Conservation (phyloP, 2,797 vertebrate species). For the Discoglossus pictus region DNA sequence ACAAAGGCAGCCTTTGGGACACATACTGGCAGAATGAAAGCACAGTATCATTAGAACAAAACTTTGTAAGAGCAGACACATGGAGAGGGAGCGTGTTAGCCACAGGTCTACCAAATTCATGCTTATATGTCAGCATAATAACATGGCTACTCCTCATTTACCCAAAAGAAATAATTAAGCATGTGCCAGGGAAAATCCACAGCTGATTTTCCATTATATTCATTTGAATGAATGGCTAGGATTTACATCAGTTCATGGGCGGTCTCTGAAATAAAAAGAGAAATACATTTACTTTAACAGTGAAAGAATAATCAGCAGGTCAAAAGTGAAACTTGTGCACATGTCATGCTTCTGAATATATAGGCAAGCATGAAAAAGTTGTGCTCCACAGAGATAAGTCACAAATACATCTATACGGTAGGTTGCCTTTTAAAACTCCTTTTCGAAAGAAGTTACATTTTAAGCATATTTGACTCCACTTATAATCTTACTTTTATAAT, state of each 20-base stretch:
- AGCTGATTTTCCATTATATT: conserved; percentile 53
- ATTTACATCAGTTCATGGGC: conserved; percentile 26
- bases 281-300: neutral
- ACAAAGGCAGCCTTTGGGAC: conserved; percentile 94
- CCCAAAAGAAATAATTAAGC: conserved; percentile 65
- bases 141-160: conserved; percentile 76
- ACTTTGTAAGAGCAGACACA: conserved; percentile 97
- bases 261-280: conserved; percentile 12
- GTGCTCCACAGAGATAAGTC: too few relatives aligned
- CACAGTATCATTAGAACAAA: conserved; percentile 97
- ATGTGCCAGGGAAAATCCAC: conserved; percentile 58
- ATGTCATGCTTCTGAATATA: too few relatives aligned
- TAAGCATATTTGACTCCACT: too few relatives aligned
- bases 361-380: too few relatives aligned
- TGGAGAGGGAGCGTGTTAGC: conserved; percentile 95
- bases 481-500: too few relatives aligned
- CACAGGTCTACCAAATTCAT: conserved; percentile 98
- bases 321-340: too few relatives aligned
- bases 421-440: too few relatives aligned
- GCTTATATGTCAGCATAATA: conserved; percentile 88
- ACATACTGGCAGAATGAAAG: conserved; percentile 98
- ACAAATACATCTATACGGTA: too few relatives aligned
- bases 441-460: too few relatives aligned
- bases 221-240: neutral
- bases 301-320: too few relatives aligned